Conservation (phyloP, 2,888 invertebrate genomes). For the Gortyna flavago region DNA sequence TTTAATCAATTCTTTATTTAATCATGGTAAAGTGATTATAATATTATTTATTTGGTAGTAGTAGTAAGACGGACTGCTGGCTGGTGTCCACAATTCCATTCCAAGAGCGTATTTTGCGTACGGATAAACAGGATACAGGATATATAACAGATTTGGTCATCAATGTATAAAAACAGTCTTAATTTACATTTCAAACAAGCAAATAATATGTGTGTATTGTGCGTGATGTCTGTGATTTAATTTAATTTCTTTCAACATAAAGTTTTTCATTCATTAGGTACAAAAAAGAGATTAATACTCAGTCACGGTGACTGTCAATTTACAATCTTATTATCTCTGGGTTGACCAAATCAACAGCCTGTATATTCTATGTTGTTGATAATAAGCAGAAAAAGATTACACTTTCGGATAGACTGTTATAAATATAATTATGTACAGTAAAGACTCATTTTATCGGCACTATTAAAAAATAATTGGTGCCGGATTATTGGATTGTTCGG, state of each 20-base stretch:
- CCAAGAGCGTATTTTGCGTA: neutral
- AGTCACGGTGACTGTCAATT: slow-evolving; percentile 18
- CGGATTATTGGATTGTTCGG: too few species aligned
- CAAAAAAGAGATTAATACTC: neutral
- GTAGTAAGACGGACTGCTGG: neutral
- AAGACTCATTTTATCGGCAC: too few species aligned
- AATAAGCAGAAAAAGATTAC: neutral
- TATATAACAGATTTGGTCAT: neutral
- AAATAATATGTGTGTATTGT: neutral
- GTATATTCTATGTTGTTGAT: neutral
- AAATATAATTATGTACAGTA: too few species aligned
- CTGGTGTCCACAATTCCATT: neutral
- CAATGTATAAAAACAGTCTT: neutral
- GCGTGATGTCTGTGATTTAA: neutral
- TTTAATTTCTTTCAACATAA: neutral
- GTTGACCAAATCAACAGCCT: neutral
- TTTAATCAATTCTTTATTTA: neutral
- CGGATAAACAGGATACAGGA: too few species aligned
- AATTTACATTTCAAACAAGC: neutral
- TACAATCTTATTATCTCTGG: neutral
- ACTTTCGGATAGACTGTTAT: neutral
- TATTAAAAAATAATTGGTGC: too few species aligned
- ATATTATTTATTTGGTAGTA: neutral
- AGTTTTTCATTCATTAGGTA: neutral
- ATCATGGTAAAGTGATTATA: slow-evolving; percentile 6